Evolutionary conservation across 2,888 invertebrate species (phyloP), one percentile per base, ranked within the genome.

Genomic region (Synanthedon andrenaeformis): DNA sequence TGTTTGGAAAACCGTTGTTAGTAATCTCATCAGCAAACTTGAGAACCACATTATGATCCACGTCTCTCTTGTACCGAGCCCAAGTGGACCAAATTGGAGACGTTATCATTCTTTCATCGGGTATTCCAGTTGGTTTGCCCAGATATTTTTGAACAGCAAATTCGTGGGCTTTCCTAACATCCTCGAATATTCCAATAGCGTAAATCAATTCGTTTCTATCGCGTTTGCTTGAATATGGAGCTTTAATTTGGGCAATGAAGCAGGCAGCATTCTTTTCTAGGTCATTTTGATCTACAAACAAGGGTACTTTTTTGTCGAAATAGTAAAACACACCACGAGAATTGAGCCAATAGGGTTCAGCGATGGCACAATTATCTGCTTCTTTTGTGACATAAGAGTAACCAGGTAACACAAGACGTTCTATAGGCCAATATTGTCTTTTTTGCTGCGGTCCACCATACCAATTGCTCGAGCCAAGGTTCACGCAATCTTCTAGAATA

Each of bases 11-110:
- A 1, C 85, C 88, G 56, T 89, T 60, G 0, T 70, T 71, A 1
- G 70, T 66, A 53, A 91, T 89, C 52, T 89, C 82, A 54, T 87
- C 74, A 4, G 89, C 90, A 60, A 88, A 91, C 17, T 81, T 70
- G 19, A 85, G 51, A 0, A 91, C 84, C 0, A 76, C 70, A 0
- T 73, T 65, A 58, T 91, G 89, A 59, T 88, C 87, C 1, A 92
- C 84, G 11, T 82, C 66, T 1, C 76, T 69, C 55, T 90, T 89
- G 66, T 90, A 92, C 48, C 85, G 72, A 0, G 91, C 91, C 90
- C 91, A 91, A 0, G 92, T 91, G 0, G 92, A 91, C 92, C 92
- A 92, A 58, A 92, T 88, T 0, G 92, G 92, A 56, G 89, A 78
- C 5, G 73, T 73, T 4, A 92, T 84, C 82, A 91, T 89, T 14